Percentiles rank a stretch among this genome's conserved stretches.
Conservation (phyloP, 1,140 invertebrate species). For the Euwallacea similis region DNA sequence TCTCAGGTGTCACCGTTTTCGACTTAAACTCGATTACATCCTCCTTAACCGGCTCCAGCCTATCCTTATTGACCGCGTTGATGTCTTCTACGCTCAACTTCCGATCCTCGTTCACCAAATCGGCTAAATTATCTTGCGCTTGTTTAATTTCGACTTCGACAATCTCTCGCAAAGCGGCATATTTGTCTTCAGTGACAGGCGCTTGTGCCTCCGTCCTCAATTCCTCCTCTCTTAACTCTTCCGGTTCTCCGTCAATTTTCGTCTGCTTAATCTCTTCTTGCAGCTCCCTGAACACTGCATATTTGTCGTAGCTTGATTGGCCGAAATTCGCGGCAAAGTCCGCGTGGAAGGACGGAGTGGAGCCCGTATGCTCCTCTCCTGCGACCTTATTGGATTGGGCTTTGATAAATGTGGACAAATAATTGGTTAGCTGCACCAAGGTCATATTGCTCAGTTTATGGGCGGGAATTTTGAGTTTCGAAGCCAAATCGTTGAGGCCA, state of each 20-base stretch:
- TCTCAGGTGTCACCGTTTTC: conserved; percentile 41
- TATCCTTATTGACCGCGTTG: conserved; percentile 46
- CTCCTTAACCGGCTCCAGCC: neutral
- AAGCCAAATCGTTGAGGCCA: conserved; percentile 75
- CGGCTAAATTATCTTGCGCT: neutral
- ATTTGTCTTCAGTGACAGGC: conserved; percentile 59
- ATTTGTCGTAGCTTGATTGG: conserved; percentile 65
- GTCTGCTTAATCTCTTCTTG: conserved; percentile 65
- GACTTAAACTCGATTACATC: conserved; percentile 45
- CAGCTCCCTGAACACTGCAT: conserved; percentile 83
- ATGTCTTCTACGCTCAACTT: conserved; percentile 26
- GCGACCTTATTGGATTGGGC: conserved; percentile 44
- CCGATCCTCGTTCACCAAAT: conserved; percentile 34
- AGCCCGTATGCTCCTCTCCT: conserved; percentile 12
- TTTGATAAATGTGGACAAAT: conserved; percentile 68
- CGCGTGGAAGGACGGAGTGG: conserved; percentile 57
- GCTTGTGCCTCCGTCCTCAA: conserved; percentile 44
- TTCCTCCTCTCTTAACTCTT: conserved; percentile 52
- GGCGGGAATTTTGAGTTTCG: conserved; percentile 73
- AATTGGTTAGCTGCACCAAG: conserved; percentile 78
- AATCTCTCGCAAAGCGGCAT: conserved; percentile 71
- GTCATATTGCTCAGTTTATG: conserved; percentile 80
- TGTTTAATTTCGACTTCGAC: conserved; percentile 55
- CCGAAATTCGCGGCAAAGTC: conserved; percentile 66
- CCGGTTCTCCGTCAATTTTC: conserved; percentile 54